phyloP scores from a whole-genome alignment of 2,113 vertebrate genomes.

The Melanocharis versteri region DNA sequence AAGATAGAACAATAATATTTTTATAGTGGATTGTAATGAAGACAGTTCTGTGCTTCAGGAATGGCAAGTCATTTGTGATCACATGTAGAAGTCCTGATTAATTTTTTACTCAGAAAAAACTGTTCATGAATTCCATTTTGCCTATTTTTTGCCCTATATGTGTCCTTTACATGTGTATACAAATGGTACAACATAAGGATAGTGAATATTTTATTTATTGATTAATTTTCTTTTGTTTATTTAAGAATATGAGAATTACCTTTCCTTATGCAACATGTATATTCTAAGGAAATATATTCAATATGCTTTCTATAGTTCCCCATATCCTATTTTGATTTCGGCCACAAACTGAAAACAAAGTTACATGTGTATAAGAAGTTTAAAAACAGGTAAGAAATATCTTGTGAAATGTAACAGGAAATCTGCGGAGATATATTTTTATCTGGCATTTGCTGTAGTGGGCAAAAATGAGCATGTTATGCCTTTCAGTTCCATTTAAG shows the following conservation, averaged over 20 bases:
- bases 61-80: not conserved
- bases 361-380: not conserved
- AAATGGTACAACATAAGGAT: not conserved
- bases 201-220: not conserved
- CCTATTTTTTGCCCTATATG: not conserved
- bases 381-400: slow-evolving; percentile 22
- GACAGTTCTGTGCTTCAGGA: not conserved
- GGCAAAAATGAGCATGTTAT: not conserved
- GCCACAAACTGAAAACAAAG: not conserved
- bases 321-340: not conserved
- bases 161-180: not conserved
- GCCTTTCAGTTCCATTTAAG: not conserved
- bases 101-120: not conserved
- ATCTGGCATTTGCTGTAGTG: not conserved
- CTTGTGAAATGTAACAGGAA: slow-evolving; percentile 17
- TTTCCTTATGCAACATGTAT: not conserved
- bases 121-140: not conserved
- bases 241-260: not conserved
- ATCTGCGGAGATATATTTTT: slow-evolving; percentile 4
- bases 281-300: not conserved
- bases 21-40: not conserved
- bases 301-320: not conserved
- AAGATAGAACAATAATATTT: not conserved
- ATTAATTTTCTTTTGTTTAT: not conserved
- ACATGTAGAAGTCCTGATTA: not conserved